A percentile compares a stretch with the other conserved stretches of the same genome.
Evolutionary conservation across 2,113 vertebrate species (phyloP).

Genomic region (Eira barbara): DNA sequence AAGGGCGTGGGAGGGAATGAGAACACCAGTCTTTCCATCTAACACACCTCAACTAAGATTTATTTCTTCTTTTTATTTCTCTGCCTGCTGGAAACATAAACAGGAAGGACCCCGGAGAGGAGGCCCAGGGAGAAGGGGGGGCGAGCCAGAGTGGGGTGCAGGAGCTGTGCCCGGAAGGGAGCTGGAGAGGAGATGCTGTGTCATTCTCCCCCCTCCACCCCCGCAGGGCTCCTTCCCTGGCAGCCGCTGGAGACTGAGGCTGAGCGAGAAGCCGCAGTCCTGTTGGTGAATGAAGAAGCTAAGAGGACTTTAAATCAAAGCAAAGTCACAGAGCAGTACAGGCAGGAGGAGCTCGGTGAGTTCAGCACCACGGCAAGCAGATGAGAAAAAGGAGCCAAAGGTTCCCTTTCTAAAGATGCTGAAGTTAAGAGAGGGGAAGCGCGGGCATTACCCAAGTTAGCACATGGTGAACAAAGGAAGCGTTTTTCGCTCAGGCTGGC

Average conservation of each 20-base stretch:
- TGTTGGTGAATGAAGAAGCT: slow-evolving; percentile 42
- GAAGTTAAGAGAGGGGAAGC: slow-evolving; percentile 9
- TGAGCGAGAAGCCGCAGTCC: neutral
- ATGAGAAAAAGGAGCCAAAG: slow-evolving; percentile 40
- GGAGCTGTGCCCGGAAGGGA: neutral
- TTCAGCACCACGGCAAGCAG: slow-evolving; percentile 28
- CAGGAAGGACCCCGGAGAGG: neutral
- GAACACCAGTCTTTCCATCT: neutral
- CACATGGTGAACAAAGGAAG: neutral
- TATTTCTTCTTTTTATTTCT: neutral
- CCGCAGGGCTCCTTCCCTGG: neutral
- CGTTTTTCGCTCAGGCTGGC: neutral
- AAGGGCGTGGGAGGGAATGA: neutral
- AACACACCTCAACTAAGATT: neutral
- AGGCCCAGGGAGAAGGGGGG: too few relatives aligned
- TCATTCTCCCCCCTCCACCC: neutral
- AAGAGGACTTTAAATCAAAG: slow-evolving; percentile 49
- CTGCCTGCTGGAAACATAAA: neutral
- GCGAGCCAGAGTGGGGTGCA: too few relatives aligned
- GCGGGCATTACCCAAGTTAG: neutral
- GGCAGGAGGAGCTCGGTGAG: slow-evolving; percentile 14
- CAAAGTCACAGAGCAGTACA: slow-evolving; percentile 30
- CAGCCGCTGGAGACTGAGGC: neutral
- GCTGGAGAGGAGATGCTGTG: neutral
- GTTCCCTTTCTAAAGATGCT: neutral